These are phyloP conservation scores for Butastur rufipennis DNA, from an alignment of 2,113 vertebrate species.

Conservation along the genomic window DNA sequence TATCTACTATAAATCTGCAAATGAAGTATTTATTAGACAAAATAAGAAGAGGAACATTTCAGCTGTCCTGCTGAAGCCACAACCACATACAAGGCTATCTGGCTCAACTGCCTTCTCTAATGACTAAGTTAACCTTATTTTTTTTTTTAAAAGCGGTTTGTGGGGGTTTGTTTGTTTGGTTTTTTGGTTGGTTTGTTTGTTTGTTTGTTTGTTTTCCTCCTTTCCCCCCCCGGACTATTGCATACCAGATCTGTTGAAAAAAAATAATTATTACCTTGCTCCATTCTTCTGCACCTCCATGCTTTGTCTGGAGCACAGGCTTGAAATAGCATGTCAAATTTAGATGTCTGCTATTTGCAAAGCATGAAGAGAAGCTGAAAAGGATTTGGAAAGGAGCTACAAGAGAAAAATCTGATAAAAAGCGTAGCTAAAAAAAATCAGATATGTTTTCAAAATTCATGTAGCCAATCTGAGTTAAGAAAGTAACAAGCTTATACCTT, in stretches of 20 bases:
- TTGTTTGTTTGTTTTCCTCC: too few species aligned
- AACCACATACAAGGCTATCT: background rate
- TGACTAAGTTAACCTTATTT: background rate
- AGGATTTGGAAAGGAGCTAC: background rate
- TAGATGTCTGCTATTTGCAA: background rate
- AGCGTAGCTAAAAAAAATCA: background rate
- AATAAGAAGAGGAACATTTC: background rate
- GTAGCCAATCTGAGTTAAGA: accelerated
- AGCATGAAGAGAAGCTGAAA: background rate
- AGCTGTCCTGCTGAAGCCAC: background rate
- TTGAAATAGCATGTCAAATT: background rate
- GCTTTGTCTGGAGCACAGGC: background rate
- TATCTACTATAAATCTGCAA: background rate
- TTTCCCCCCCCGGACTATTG: background rate
- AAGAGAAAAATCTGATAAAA: background rate
- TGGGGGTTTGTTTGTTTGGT: too few species aligned
- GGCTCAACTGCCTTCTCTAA: background rate
- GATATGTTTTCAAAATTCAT: background rate
- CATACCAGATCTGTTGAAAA: background rate
- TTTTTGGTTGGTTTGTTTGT: too few species aligned
- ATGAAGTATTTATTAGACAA: background rate
- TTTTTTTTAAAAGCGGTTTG: background rate
- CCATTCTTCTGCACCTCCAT: background rate
- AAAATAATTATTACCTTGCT: background rate
- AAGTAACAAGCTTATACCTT: background rate